These are phyloP conservation scores for Dryocosmus kuriphilus DNA, from an alignment of 2,888 invertebrate genomes.

Conservation along the genomic window DNA sequence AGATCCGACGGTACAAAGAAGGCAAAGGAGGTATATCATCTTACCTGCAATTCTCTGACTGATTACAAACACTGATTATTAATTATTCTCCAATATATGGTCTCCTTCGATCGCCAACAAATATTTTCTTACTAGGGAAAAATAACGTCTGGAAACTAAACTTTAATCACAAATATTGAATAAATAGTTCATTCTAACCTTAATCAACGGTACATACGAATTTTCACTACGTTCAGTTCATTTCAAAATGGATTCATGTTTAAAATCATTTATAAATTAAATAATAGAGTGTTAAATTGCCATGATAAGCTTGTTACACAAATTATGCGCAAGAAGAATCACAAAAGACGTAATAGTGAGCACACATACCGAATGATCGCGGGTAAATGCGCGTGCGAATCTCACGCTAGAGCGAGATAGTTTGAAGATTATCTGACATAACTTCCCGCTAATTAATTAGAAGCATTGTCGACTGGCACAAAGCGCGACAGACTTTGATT, in stretches of 20 bases:
- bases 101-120: background rate
- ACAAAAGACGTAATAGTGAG: conserved; percentile 50
- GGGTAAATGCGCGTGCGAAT: conserved; percentile 60
- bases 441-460: conserved; percentile 76
- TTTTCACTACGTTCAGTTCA: no score
- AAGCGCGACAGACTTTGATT: conserved; percentile 56
- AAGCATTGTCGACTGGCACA: conserved; percentile 69
- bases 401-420: conserved; percentile 63
- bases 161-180: no score
- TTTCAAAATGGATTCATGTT: no score
- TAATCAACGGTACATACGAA: no score
- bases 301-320: conserved; percentile 15
- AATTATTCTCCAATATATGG: conserved; percentile 1
- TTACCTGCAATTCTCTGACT: conserved; percentile 9
- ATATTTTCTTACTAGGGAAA: no score
- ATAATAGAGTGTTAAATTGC: conserved; percentile 1
- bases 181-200: no score
- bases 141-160: no score
- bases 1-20: conserved; percentile 23
- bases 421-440: conserved; percentile 74
- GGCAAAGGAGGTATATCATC: conserved; percentile 23
- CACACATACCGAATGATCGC: conserved; percentile 49
- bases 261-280: no score
- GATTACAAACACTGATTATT: conserved; percentile 17
- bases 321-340: conserved; percentile 42